phyloP scores from a whole-genome alignment of 2,113 vertebrate species.

The Delphinapterus leucas region DNA sequence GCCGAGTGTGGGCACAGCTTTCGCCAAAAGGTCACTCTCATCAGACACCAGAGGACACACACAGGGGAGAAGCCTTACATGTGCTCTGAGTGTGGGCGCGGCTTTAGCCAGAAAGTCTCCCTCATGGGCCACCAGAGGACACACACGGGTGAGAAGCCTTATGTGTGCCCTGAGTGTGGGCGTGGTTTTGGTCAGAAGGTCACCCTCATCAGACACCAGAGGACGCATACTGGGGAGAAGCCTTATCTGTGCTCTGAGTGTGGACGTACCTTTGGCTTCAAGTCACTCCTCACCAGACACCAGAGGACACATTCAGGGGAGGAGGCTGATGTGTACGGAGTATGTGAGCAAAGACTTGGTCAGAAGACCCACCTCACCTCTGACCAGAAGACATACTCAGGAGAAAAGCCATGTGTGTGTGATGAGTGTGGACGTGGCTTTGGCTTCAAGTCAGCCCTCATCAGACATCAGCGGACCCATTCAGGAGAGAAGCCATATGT shows the following conservation, averaged over 20 bases:
- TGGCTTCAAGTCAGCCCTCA: background rate
- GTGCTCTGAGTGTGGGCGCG: background rate
- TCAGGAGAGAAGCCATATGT: background rate
- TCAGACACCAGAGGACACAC: slow-evolving; percentile 40
- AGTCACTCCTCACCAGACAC: background rate
- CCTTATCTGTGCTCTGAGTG: background rate
- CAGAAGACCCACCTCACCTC: background rate
- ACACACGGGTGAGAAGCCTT: slow-evolving; percentile 21
- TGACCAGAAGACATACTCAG: background rate
- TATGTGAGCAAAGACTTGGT: background rate
- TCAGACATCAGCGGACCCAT: slow-evolving; percentile 22
- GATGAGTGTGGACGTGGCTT: background rate
- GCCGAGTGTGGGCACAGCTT: slow-evolving; percentile 16
- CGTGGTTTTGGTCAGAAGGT: background rate
- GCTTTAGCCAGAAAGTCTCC: slow-evolving; percentile 25
- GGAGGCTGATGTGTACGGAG: background rate
- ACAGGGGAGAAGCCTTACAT: slow-evolving; percentile 31
- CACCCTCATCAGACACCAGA: background rate
- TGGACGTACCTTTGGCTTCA: background rate
- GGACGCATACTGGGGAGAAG: slow-evolving; percentile 40
- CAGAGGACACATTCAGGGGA: slow-evolving; percentile 26
- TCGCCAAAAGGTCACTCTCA: background rate
- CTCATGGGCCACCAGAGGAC: slow-evolving; percentile 18
- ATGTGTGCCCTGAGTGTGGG: background rate
- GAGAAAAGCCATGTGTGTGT: slow-evolving; percentile 17